These are phyloP conservation scores for Cantharis nigra DNA, from an alignment of 2,888 invertebrate genomes.

Conservation along the genomic window DNA sequence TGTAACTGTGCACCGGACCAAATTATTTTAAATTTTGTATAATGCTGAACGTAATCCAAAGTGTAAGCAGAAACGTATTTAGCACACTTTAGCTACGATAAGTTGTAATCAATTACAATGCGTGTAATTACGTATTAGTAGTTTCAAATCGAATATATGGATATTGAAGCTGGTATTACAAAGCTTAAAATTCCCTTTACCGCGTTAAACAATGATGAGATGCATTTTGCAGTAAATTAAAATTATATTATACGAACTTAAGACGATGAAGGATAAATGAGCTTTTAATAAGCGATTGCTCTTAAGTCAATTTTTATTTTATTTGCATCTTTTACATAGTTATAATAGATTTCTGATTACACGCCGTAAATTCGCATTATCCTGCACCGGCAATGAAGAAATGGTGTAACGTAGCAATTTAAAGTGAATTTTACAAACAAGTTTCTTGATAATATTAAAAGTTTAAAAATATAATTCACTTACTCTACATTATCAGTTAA, in stretches of 20 bases:
- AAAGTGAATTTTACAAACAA: not conserved
- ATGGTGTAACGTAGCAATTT: conserved; percentile 17
- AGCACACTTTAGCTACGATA: not conserved
- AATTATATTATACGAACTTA: conserved; percentile 10
- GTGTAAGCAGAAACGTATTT: not conserved
- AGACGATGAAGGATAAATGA: conserved; percentile 30
- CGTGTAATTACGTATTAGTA: not conserved
- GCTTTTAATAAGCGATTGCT: conserved; percentile 31
- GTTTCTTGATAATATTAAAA: not conserved
- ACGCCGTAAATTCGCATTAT: conserved; percentile 25
- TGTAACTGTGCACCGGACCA: not conserved
- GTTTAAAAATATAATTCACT: not conserved
- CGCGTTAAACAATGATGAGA: not conserved
- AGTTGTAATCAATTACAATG: not conserved
- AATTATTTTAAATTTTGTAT: not conserved
- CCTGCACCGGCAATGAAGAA: conserved; percentile 7
- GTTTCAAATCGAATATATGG: not conserved
- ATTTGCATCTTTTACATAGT: conserved; percentile 27
- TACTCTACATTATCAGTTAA: not conserved
- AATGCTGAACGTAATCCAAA: not conserved
- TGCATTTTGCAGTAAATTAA: not conserved
- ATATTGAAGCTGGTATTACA: not conserved
- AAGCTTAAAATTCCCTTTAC: not conserved
- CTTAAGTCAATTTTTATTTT: conserved; percentile 20
- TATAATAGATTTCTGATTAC: conserved; percentile 37